Percentiles rank a stretch among this genome's conserved stretches.
Evolutionary conservation across 2,797 vertebrate species (phyloP).

Genomic region (Cynodonichthys magdalenae): DNA sequence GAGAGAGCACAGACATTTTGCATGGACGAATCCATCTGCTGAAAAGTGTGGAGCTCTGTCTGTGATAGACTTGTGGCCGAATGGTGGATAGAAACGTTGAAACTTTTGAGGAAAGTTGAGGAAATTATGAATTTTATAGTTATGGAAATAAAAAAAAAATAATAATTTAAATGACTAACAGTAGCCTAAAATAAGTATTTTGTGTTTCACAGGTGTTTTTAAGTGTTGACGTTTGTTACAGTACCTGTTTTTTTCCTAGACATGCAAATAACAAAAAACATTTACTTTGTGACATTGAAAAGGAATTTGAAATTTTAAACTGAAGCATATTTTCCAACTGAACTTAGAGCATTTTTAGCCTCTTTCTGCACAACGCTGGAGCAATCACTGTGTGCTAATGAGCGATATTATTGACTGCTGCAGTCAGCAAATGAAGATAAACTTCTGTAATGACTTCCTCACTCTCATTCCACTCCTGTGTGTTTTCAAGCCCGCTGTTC

Average conservation of each 20-base stretch:
- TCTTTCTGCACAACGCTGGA: conserved; percentile 15
- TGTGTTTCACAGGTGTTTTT: too few species aligned
- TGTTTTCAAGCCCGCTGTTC: conserved; percentile 10
- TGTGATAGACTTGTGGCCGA: too few species aligned
- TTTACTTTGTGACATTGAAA: conserved; percentile 26
- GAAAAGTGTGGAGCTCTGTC: too few species aligned
- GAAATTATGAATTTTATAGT: too few species aligned
- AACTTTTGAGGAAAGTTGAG: too few species aligned
- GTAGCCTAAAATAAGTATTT: too few species aligned
- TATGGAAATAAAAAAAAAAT: too few species aligned
- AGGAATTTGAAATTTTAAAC: conserved; percentile 34
- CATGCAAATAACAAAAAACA: conserved; percentile 18
- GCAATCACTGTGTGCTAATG: conserved; percentile 55
- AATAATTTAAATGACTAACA: too few species aligned
- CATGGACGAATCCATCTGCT: too few species aligned
- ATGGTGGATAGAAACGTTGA: too few species aligned
- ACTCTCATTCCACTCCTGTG: conserved; percentile 18
- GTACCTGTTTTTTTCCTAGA: neutral
- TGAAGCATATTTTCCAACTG: conserved; percentile 28
- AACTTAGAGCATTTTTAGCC: conserved; percentile 21
- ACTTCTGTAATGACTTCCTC: conserved; percentile 54
- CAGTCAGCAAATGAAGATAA: conserved; percentile 62
- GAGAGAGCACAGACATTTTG: too few species aligned
- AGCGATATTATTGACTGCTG: conserved; percentile 66
- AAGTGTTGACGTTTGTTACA: neutral